phyloP scores from a whole-genome alignment of 1,140 invertebrate species.

The Laupala kohalensis region DNA sequence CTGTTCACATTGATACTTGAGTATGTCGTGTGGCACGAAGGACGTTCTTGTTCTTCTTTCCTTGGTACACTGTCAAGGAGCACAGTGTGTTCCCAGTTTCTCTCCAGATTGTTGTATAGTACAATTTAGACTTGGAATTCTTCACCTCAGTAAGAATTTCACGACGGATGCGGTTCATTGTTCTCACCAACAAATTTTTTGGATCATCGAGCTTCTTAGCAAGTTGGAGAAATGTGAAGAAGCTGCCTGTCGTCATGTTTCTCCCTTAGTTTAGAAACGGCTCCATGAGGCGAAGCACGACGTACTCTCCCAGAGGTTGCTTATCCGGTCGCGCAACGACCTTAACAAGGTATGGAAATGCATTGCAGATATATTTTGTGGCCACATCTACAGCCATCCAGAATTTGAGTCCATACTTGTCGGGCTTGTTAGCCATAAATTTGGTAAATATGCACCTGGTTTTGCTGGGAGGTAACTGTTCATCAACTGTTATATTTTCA shows the following conservation, averaged over 20 bases:
- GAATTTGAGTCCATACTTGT: slow-evolving; percentile 29
- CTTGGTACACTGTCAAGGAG: slow-evolving; percentile 17
- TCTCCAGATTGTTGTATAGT: background rate
- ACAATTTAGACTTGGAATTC: background rate
- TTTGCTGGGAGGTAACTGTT: slow-evolving; percentile 2
- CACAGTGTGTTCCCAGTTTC: background rate
- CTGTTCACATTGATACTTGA: background rate
- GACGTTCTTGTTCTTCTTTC: slow-evolving; percentile 17
- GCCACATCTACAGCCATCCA: slow-evolving; percentile 24
- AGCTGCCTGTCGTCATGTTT: slow-evolving; percentile 25
- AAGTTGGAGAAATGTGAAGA: slow-evolving; percentile 21
- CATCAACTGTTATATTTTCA: slow-evolving; percentile 9
- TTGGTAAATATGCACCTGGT: slow-evolving; percentile 24
- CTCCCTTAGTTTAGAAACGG: slow-evolving; percentile 19
- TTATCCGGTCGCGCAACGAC: slow-evolving; percentile 16
- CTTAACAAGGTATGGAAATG: slow-evolving; percentile 26
- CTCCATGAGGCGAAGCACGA: slow-evolving; percentile 20
- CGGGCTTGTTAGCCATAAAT: slow-evolving; percentile 26
- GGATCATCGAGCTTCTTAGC: slow-evolving; percentile 15
- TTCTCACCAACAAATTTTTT: slow-evolving; percentile 13
- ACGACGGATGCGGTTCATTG: slow-evolving; percentile 11
- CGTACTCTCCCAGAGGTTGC: slow-evolving; percentile 11
- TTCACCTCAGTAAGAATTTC: slow-evolving; percentile 1
- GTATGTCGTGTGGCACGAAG: slow-evolving; percentile 16
- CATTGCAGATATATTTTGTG: slow-evolving; percentile 26